Evolutionary conservation across 1,140 invertebrate genomes (phyloP).

Genomic region (Drosophila simulans): DNA sequence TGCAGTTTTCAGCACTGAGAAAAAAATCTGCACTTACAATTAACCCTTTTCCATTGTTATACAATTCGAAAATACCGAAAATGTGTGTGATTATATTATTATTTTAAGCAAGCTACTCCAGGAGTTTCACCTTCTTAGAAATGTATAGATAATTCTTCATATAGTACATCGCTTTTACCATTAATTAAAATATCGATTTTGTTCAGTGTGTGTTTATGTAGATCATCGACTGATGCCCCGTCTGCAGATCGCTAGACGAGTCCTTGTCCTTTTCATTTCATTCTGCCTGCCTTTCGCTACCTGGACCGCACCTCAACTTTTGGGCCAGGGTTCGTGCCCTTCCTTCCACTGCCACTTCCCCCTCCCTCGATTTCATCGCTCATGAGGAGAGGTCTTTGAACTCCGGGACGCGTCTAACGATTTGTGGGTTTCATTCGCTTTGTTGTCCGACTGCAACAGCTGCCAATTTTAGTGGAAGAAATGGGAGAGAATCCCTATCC

Average conservation of each 20-base stretch:
- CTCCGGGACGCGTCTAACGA: constrained; percentile 63
- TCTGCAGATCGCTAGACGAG: constrained; percentile 60
- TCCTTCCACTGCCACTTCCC: constrained; percentile 22
- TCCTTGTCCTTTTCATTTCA: constrained; percentile 41
- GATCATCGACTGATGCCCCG: constrained; percentile 72
- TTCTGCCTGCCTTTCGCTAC: constrained; percentile 21
- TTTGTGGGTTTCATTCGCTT: constrained; percentile 64
- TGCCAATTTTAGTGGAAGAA: constrained; percentile 36
- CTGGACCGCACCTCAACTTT: constrained; percentile 42
- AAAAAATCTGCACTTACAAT: neutral
- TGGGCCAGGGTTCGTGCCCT: constrained; percentile 51
- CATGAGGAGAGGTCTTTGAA: constrained; percentile 68
- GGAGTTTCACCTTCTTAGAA: too few relatives aligned
- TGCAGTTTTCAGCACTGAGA: constrained; percentile 32
- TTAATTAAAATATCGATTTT: neutral
- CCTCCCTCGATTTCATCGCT: constrained; percentile 21
- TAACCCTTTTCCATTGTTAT: neutral
- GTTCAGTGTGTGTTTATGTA: constrained; percentile 52
- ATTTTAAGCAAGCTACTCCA: too few relatives aligned
- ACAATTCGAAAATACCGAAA: neutral
- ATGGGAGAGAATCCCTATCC: constrained; percentile 31
- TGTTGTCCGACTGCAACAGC: constrained; percentile 62
- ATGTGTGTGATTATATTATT: neutral
- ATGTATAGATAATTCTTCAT: too few relatives aligned
- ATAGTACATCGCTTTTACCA: too few relatives aligned